phyloP scores from a whole-genome alignment of 2,797 vertebrate genomes.

The Propithecus deckenii region DNA sequence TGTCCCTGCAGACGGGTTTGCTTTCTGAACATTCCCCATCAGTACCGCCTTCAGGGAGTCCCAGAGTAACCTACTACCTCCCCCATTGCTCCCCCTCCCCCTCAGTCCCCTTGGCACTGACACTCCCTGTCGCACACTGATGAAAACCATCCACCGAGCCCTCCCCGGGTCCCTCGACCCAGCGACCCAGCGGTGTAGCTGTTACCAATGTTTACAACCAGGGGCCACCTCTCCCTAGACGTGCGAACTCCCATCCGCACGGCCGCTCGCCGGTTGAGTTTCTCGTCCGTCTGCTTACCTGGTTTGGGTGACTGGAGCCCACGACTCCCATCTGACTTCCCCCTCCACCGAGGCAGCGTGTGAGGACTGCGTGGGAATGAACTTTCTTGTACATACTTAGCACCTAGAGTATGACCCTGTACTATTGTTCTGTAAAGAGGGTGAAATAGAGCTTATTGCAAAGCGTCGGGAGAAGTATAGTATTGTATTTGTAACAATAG shows the following conservation, averaged over 20 bases:
- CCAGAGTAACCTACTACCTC: constrained; percentile 80
- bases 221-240: constrained; percentile 31
- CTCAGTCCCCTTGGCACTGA: background rate
- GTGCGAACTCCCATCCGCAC: background rate
- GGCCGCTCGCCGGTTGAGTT: constrained; percentile 46
- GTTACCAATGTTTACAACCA: constrained; percentile 73
- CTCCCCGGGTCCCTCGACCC: background rate
- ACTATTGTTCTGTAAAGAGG: constrained; percentile 86
- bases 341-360: constrained; percentile 70
- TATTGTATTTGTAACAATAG: constrained; percentile 89
- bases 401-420: constrained; percentile 85
- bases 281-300: constrained; percentile 64
- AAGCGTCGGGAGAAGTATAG: constrained; percentile 86
- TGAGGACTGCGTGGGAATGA: constrained; percentile 83
- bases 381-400: constrained; percentile 86
- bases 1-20: background rate
- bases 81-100: constrained; percentile 44
- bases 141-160: background rate
- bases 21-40: background rate
- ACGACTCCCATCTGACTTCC: constrained; percentile 54
- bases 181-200: constrained; percentile 42
- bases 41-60: constrained; percentile 54
- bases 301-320: constrained; percentile 51
- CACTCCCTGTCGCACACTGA: background rate
- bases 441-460: constrained; percentile 85